phyloP scores from a whole-genome alignment of 2,797 vertebrate species.

The Oryzias dopingdopingensis region DNA sequence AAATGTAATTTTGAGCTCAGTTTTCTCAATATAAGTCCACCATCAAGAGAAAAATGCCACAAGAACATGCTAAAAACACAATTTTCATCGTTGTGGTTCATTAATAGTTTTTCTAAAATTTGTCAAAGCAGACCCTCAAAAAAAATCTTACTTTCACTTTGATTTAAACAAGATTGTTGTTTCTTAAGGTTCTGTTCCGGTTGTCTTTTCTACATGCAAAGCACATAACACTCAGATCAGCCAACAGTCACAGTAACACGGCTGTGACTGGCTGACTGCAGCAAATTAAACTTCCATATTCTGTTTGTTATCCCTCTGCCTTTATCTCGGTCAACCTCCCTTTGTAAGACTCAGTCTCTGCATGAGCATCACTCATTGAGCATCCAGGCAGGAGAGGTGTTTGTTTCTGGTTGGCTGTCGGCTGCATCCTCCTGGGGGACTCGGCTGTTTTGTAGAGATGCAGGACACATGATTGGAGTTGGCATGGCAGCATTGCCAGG shows the following conservation, averaged over 20 bases:
- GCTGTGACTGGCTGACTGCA: conserved; percentile 1
- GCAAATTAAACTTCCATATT: conserved; percentile 28
- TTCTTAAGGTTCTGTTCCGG: conserved; percentile 8
- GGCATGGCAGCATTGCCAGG: conserved; percentile 71
- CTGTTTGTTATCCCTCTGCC: conserved; percentile 20
- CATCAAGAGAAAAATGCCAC: no score
- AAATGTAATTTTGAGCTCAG: no score
- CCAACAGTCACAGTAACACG: conserved; percentile 6
- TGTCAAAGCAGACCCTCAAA: neutral
- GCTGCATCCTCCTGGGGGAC: conserved; percentile 55
- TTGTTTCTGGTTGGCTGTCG: conserved; percentile 68
- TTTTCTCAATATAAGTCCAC: no score
- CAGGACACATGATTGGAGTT: conserved; percentile 72
- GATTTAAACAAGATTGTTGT: neutral
- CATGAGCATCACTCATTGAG: conserved; percentile 41
- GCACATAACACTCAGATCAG: conserved; percentile 4
- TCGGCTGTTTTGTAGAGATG: conserved; percentile 61
- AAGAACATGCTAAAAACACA: no score
- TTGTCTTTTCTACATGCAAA: conserved; percentile 6
- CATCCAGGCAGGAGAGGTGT: conserved; percentile 56
- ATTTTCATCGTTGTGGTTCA: no score
- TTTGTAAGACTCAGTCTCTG: conserved; percentile 23
- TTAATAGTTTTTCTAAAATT: no score
- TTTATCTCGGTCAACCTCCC: conserved; percentile 21
- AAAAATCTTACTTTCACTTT: neutral